phyloP scores from a whole-genome alignment of 2,888 invertebrate genomes.

The Leptothorax acervorum region DNA sequence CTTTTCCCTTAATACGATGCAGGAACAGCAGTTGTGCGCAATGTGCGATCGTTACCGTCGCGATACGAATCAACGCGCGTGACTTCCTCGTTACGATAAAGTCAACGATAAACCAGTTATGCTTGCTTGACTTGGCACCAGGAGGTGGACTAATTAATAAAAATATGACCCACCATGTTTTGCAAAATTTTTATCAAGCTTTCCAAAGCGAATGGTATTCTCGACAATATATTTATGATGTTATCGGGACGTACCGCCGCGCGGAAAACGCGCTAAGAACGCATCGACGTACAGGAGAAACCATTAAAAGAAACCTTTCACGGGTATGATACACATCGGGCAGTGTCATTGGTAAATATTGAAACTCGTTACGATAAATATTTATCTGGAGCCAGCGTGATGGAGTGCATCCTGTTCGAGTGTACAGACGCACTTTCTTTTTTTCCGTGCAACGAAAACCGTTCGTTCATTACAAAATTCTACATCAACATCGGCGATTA shows the following conservation, averaged over 20 bases:
- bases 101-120: constrained; percentile 32
- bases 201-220: constrained; percentile 9
- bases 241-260: constrained; percentile 18
- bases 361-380: constrained; percentile 48
- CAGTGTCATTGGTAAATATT: constrained; percentile 48
- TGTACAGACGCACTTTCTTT: constrained; percentile 21
- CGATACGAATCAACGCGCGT: constrained; percentile 46
- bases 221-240: constrained; percentile 28
- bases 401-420: constrained; percentile 42
- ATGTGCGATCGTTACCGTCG: constrained; percentile 39
- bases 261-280: not conserved
- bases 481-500: constrained; percentile 19
- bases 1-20: constrained; percentile 6
- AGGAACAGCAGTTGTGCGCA: constrained; percentile 29
- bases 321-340: constrained; percentile 19
- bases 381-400: constrained; percentile 37
- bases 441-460: constrained; percentile 22
- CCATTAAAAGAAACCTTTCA: constrained; percentile 24
- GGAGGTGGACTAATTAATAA: constrained; percentile 35
- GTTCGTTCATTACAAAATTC: not conserved
- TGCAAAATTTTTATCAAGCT: constrained; percentile 27
- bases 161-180: constrained; percentile 9
- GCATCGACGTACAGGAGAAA: constrained; percentile 7
- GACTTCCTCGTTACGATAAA: constrained; percentile 39
- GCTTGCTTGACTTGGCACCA: constrained; percentile 11